phyloP scores from a whole-genome alignment of 2,888 invertebrate genomes.

The Limenitis camilla region DNA sequence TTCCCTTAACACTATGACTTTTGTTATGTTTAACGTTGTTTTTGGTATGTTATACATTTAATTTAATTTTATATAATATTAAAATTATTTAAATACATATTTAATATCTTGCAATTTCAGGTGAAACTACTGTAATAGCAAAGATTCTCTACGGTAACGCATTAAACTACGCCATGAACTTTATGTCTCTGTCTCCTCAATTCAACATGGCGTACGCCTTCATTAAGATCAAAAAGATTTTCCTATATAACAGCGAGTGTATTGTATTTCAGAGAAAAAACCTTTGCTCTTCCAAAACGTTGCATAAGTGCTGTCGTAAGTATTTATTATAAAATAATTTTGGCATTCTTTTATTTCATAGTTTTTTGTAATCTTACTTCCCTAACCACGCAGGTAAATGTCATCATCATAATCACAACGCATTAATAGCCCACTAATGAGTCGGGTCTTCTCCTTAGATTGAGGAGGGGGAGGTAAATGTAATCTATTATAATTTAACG shows the following conservation, averaged over 20 bases:
- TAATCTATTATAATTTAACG: background rate
- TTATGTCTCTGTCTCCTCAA: constrained; percentile 56
- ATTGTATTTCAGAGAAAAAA: constrained; percentile 37
- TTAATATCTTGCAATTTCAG: constrained; percentile 28
- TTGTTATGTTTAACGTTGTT: constrained; percentile 50
- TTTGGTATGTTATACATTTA: constrained; percentile 42
- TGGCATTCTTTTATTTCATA: background rate
- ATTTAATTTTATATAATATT: background rate
- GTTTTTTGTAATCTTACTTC: no score
- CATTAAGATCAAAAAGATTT: constrained; percentile 51
- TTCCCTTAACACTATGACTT: constrained; percentile 52
- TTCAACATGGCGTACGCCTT: constrained; percentile 58
- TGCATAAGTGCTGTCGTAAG: constrained; percentile 62
- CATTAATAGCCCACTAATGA: no score
- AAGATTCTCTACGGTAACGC: constrained; percentile 50
- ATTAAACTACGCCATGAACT: constrained; percentile 35
- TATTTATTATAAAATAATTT: background rate
- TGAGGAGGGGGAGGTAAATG: no score
- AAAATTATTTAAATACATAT: background rate
- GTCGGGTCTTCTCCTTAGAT: no score
- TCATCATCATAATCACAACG: no score
- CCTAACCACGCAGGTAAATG: no score
- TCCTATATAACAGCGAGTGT: constrained; percentile 59
- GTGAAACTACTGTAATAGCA: constrained; percentile 54
- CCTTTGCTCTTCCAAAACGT: constrained; percentile 38